A percentile compares a stretch with the other conserved stretches of the same genome.
phyloP scores from a whole-genome alignment of 2,888 invertebrate genomes.

The Serripes groenlandicus region DNA sequence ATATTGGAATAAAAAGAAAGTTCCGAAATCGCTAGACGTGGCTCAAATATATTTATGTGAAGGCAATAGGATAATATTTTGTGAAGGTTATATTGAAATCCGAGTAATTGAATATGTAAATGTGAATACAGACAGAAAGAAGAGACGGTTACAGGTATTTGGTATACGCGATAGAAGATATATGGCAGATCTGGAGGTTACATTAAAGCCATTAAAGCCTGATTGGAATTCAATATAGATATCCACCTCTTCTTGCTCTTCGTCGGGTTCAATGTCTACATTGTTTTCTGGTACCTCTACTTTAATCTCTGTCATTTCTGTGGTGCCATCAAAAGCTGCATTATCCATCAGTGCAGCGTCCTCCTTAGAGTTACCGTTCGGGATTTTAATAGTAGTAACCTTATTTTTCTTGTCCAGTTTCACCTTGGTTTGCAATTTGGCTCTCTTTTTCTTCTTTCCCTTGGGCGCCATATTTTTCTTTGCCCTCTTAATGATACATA shows the following conservation, averaged over 20 bases:
- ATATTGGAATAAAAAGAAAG: too few relatives aligned
- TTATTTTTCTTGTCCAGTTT: constrained; percentile 72
- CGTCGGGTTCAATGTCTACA: constrained; percentile 23
- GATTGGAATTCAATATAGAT: constrained; percentile 17
- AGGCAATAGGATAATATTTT: too few relatives aligned
- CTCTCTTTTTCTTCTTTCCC: constrained; percentile 61
- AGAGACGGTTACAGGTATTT: too few relatives aligned
- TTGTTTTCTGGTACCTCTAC: constrained; percentile 71
- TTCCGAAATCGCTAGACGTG: too few relatives aligned
- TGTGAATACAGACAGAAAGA: too few relatives aligned
- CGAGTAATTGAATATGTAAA: too few relatives aligned
- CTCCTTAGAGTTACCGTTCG: constrained; percentile 77
- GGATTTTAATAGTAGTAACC: constrained; percentile 71
- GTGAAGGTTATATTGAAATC: too few relatives aligned
- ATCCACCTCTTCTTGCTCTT: constrained; percentile 48
- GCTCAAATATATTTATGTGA: too few relatives aligned
- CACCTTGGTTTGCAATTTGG: constrained; percentile 59
- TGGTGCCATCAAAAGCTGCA: constrained; percentile 66
- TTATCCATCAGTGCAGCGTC: constrained; percentile 79
- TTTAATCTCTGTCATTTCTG: constrained; percentile 77
- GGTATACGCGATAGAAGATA: too few relatives aligned
- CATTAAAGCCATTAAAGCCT: too few relatives aligned
- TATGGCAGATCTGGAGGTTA: too few relatives aligned
- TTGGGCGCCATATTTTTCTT: constrained; percentile 60
- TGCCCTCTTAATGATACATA: constrained; percentile 5